Conservation (phyloP, 2,797 vertebrate species). For the Knipowitschia caucasica region DNA sequence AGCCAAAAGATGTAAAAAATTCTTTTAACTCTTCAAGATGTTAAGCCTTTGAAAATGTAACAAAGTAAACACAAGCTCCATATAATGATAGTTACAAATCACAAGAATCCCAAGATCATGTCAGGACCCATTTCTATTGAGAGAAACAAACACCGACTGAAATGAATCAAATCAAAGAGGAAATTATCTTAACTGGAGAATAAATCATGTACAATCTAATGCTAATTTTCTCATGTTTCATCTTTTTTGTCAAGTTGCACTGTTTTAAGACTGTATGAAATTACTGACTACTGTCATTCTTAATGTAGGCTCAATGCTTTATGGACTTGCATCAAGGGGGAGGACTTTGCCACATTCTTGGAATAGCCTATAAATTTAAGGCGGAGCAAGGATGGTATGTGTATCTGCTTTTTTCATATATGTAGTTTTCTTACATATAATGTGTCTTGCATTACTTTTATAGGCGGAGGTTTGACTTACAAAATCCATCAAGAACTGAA, state of each 20-base stretch:
- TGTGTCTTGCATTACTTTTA: conserved; percentile 14
- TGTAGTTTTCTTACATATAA: background rate
- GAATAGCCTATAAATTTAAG: conserved; percentile 94
- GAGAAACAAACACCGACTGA: no score
- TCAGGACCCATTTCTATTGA: no score
- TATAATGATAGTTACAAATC: no score
- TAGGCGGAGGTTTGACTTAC: conserved; percentile 95
- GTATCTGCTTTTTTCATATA: background rate
- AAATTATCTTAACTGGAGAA: background rate
- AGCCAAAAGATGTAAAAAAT: no score
- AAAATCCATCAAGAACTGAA: conserved; percentile 93
- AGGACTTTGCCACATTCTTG: conserved; percentile 93
- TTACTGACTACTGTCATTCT: background rate
- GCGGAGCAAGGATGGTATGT: conserved; percentile 97
- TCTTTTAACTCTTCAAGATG: no score
- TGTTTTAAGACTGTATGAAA: background rate
- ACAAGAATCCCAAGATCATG: no score
- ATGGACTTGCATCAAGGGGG: conserved; percentile 90
- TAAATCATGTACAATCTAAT: background rate
- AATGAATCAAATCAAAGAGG: no score
- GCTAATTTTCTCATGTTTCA: no score
- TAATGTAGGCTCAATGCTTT: conserved; percentile 91
- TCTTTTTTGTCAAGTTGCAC: background rate
- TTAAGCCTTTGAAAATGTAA: no score
- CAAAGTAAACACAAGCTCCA: no score